These are phyloP conservation scores for Rotaria macrura DNA, from an alignment of 2,888 invertebrate genomes.

Conservation along the genomic window DNA sequence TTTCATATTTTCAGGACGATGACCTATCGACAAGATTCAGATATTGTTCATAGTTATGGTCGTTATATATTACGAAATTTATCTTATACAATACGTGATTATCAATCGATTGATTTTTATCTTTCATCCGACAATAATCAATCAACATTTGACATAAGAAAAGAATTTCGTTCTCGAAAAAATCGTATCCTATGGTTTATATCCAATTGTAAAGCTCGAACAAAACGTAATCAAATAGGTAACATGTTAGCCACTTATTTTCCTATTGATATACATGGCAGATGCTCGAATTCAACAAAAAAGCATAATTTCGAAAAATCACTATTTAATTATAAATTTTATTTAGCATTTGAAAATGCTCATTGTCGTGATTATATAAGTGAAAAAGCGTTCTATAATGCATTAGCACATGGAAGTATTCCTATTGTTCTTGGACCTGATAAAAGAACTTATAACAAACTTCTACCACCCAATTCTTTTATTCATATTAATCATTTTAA, in stretches of 20 bases:
- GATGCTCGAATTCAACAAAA: neutral
- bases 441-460: constrained; percentile 4
- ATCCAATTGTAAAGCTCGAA: constrained; percentile 26
- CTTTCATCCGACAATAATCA: neutral
- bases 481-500: constrained; percentile 22
- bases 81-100: neutral
- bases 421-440: constrained; percentile 27
- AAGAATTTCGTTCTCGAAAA: constrained; percentile 16
- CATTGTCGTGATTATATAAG: constrained; percentile 32
- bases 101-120: neutral
- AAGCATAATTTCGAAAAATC: neutral
- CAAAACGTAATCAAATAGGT: neutral
- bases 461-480: constrained; percentile 24
- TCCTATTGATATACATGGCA: constrained; percentile 21
- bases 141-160: neutral
- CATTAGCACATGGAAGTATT: constrained; percentile 16
- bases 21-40: neutral
- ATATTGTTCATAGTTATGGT: neutral
- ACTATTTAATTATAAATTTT: constrained; percentile 24
- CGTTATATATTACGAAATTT: neutral
- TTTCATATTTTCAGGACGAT: neutral
- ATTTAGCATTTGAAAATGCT: constrained; percentile 30
- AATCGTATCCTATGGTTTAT: constrained; percentile 26
- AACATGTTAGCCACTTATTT: neutral
- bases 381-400: constrained; percentile 23